A percentile compares a stretch with the other conserved stretches of the same genome.
Conservation (phyloP, 2,797 vertebrate genomes). For the Sphenopsis melanotis region DNA sequence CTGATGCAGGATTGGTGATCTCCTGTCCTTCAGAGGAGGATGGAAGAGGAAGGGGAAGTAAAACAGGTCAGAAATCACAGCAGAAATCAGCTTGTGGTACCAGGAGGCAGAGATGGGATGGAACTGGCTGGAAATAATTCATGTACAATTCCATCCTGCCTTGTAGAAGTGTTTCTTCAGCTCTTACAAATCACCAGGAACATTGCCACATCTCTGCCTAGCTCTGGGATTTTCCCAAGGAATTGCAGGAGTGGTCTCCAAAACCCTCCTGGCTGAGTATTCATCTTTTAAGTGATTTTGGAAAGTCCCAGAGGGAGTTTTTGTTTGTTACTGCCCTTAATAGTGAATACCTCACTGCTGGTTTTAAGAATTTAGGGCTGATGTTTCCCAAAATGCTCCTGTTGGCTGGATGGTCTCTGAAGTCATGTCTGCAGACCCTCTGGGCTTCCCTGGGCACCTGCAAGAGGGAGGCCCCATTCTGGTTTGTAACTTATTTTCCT, state of each 20-base stretch:
- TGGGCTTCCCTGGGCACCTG: not conserved
- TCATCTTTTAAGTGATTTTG: not conserved
- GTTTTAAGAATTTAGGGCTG: not conserved
- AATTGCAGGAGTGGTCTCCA: not conserved
- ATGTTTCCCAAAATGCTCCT: not conserved
- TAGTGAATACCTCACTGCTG: not conserved
- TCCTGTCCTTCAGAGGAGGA: not conserved
- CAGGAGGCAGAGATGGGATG: not conserved
- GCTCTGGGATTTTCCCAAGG: not conserved
- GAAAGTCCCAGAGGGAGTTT: not conserved
- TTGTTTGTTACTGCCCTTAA: not conserved
- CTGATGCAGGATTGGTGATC: not conserved
- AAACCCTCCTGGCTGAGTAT: not conserved
- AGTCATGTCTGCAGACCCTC: not conserved
- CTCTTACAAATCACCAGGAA: not conserved
- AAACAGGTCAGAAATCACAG: not conserved
- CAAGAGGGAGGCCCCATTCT: not conserved
- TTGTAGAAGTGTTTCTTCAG: not conserved
- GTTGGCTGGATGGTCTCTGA: not conserved
- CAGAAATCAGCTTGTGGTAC: accelerated
- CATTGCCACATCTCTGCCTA: not conserved
- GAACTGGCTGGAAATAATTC: not conserved
- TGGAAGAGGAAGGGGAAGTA: not conserved
- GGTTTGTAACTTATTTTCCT: not conserved
- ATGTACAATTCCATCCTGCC: not conserved